Evolutionary conservation across 30 jellyfish, hydroid and myxozoan genomes (phyloP).

Genomic region (Pseudorhiza aurosa): DNA sequence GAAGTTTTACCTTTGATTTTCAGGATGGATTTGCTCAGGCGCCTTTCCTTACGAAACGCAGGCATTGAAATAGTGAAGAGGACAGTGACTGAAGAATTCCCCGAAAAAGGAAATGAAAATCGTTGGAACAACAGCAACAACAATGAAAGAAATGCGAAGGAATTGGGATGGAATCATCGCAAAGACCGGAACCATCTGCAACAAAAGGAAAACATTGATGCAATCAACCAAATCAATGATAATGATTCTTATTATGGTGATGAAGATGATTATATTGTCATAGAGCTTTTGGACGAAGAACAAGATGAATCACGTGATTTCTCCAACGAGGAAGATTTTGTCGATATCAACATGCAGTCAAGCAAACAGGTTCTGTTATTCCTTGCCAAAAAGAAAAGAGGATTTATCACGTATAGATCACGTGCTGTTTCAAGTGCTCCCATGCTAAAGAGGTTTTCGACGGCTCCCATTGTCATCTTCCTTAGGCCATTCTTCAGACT

Average conservation of each 20-base stretch:
- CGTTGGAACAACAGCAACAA: constrained; percentile 15
- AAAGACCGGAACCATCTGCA: neutral
- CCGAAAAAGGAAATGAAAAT: neutral
- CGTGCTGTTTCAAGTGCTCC: constrained; percentile 51
- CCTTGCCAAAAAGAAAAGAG: constrained; percentile 42
- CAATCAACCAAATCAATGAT: neutral
- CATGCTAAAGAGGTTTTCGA: neutral
- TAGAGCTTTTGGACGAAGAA: constrained; percentile 35
- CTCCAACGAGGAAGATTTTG: constrained; percentile 1
- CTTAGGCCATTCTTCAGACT: constrained; percentile 43
- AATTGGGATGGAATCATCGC: neutral
- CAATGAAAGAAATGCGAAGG: neutral
- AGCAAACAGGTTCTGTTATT: constrained; percentile 49
- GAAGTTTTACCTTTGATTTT: neutral
- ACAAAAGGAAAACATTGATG: neutral
- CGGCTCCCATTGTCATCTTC: constrained; percentile 3
- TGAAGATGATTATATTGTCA: constrained; percentile 48
- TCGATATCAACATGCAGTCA: constrained; percentile 7
- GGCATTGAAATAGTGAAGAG: constrained; percentile 38
- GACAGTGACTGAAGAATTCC: constrained; percentile 29
- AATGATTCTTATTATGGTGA: too few species aligned
- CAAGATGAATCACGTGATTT: neutral
- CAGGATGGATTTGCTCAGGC: constrained; percentile 26
- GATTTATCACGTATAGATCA: neutral
- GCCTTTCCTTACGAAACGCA: constrained; percentile 21